phyloP scores from a whole-genome alignment of 2,113 vertebrate species.

The Forbesichthys papilliferus region DNA sequence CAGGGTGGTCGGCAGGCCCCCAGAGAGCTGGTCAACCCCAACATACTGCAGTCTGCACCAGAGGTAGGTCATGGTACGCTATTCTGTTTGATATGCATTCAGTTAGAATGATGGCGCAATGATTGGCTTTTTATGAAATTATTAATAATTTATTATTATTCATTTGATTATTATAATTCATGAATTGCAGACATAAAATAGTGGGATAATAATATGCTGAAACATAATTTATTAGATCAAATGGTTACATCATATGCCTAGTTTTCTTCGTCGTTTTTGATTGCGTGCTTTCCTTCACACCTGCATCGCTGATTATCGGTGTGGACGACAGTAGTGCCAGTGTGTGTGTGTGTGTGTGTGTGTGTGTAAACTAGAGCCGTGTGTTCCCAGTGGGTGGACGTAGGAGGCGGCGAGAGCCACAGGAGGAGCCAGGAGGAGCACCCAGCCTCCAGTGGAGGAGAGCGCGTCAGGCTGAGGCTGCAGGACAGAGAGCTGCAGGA shows the following conservation, averaged over 20 bases:
- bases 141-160: no score
- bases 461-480: constrained; percentile 81
- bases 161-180: no score
- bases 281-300: no score
- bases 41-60: constrained; percentile 83
- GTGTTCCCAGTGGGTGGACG: constrained; percentile 86
- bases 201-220: no score
- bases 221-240: no score
- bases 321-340: no score
- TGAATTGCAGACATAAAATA: no score
- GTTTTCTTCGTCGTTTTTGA: no score
- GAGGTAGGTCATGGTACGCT: constrained; percentile 68
- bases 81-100: neutral
- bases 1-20: constrained; percentile 52
- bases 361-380: neutral
- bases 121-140: neutral
- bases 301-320: no score
- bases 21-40: constrained; percentile 88
- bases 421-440: constrained; percentile 56
- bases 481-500: constrained; percentile 95
- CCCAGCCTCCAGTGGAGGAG: constrained; percentile 28
- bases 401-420: constrained; percentile 59
- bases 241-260: no score
- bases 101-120: neutral
- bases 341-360: no score